Evolutionary conservation across 2,797 vertebrate species (phyloP).

Genomic region (Poecilia wingei): DNA sequence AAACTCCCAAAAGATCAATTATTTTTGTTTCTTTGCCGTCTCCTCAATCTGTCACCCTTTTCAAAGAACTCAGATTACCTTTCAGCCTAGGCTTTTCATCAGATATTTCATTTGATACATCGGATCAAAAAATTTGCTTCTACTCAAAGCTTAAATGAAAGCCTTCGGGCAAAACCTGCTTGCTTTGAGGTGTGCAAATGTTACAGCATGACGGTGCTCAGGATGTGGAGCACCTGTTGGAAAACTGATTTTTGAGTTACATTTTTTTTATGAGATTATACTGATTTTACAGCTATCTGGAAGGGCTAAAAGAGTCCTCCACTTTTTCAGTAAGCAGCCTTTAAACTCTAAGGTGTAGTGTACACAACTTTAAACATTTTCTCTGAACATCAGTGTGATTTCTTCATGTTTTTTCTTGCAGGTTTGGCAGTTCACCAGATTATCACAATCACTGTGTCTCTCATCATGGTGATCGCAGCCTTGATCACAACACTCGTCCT

Average conservation of each 20-base stretch:
- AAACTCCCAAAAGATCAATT: constrained; percentile 10
- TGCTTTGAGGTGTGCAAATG: neutral
- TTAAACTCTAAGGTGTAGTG: neutral
- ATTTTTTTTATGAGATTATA: neutral
- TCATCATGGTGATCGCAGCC: constrained; percentile 99
- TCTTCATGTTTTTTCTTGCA: constrained; percentile 67
- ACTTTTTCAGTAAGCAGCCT: constrained; percentile 12
- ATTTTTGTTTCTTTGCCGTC: neutral
- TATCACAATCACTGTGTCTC: constrained; percentile 99
- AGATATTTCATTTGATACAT: constrained; percentile 35
- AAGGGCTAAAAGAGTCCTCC: neutral
- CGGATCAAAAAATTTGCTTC: constrained; percentile 32
- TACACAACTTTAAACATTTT: neutral
- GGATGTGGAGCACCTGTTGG: neutral
- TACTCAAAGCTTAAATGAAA: constrained; percentile 36
- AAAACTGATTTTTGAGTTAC: neutral
- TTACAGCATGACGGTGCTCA: neutral
- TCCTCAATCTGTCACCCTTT: constrained; percentile 10
- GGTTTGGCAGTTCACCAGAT: constrained; percentile 99
- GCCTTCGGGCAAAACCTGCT: constrained; percentile 24
- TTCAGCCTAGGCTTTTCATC: constrained; percentile 38
- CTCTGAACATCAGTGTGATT: neutral
- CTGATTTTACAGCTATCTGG: neutral
- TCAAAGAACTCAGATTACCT: constrained; percentile 17
- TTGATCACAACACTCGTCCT: constrained; percentile 99